A percentile compares a stretch with the other conserved stretches of the same genome.
phyloP scores from a whole-genome alignment of 2,888 invertebrate genomes.

The Diadegma fenestrale region DNA sequence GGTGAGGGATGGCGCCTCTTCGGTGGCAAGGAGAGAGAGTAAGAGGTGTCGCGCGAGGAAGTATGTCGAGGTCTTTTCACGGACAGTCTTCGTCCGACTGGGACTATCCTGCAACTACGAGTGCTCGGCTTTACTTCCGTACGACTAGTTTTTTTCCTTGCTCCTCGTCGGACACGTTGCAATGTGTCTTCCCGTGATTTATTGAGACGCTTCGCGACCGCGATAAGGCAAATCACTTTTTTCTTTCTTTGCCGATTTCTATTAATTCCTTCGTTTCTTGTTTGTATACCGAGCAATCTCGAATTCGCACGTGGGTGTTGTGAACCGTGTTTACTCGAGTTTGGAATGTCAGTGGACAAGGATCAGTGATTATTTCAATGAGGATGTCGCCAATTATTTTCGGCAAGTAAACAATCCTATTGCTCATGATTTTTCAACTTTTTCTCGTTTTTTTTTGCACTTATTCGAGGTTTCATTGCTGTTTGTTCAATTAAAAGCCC shows the following conservation, averaged over 20 bases:
- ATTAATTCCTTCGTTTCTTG: slow-evolving; percentile 9
- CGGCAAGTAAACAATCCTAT: slow-evolving; percentile 72
- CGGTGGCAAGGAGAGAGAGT: slow-evolving; percentile 78
- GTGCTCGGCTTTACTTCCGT: slow-evolving; percentile 72
- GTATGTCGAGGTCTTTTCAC: slow-evolving; percentile 85
- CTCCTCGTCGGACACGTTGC: slow-evolving; percentile 24
- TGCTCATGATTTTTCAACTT: neutral
- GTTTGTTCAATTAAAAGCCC: too few species aligned
- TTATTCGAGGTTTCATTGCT: neutral
- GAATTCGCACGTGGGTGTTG: slow-evolving; percentile 46
- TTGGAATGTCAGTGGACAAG: slow-evolving; percentile 71
- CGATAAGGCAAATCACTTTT: slow-evolving; percentile 6
- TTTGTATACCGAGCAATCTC: neutral
- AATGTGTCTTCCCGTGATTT: slow-evolving; percentile 37
- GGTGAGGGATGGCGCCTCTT: slow-evolving; percentile 79
- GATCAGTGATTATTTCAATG: slow-evolving; percentile 65
- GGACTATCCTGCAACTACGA: slow-evolving; percentile 73
- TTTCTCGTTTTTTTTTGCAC: neutral
- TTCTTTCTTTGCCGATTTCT: slow-evolving; percentile 8
- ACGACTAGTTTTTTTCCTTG: slow-evolving; percentile 46
- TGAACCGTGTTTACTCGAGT: slow-evolving; percentile 43
- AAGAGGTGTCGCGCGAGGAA: slow-evolving; percentile 77
- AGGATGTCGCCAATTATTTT: slow-evolving; percentile 74
- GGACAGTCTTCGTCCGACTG: slow-evolving; percentile 81
- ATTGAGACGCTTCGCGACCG: slow-evolving; percentile 31